Base-by-base conservation (phyloP, 2,113 vertebrate genomes). In the Octodon degus region DNA sequence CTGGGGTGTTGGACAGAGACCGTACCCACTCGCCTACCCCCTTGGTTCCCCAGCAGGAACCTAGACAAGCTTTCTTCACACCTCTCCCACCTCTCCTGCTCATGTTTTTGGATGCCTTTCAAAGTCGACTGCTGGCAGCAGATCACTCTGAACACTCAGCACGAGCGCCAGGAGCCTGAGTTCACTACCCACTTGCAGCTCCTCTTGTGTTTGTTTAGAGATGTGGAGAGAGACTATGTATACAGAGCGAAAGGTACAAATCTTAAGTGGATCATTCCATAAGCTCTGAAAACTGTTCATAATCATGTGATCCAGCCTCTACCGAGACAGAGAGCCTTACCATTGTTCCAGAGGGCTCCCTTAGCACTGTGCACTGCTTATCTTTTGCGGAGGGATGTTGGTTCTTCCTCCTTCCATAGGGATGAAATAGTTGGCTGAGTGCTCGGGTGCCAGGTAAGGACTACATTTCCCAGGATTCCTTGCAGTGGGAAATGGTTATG, bases 161-260 rank as follows among this genome's bases (percentile, higher is more conserved):
- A 0, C 37, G 65, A 1, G 0, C 4, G 0, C n/a, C 22, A 2
- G 70, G 37, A 87, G 27, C 76, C 50, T 14, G 84, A 79, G 63
- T 19, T 67, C 60, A 32, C 2, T 12, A 16, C 81, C 89, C 55
- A 20, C 62, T 87, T 76, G 25, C 0, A 17, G 63, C 24, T 68
- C 30, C 34, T 91, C 81, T n/a, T 20, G 16, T 86, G 58, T 74
- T 77, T 90, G 32, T 60, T 72, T 47, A 53, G 72, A 68, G 27
- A 86, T 25, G 43, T 77, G 77, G 60, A 86, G 82, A 93, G 84
- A 83, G 17, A 62, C 67, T 50, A 68, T 85, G 58, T 88, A 89
- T n/a, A 80, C 40, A 74, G 68, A 91, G 40, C 0, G 1, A 68
- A 92, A 96, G 4, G 63, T n/a, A 68, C 37, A 67, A 4, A 76